Conservation (phyloP, 2,797 vertebrate genomes). For the Lithobates pipiens region DNA sequence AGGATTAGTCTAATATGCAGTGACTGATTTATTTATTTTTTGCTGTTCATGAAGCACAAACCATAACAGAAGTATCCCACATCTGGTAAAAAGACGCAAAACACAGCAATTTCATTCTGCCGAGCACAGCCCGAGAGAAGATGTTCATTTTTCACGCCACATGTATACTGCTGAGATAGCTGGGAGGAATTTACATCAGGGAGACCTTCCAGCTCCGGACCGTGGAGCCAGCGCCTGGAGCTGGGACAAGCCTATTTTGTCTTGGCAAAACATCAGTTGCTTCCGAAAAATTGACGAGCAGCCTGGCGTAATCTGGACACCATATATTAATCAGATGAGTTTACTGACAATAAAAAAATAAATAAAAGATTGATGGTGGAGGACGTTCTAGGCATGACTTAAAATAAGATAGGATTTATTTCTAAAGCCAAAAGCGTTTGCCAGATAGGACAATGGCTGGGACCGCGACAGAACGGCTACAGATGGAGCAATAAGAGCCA, state of each 20-base stretch:
- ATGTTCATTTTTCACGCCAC: background rate
- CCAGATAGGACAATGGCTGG: no score
- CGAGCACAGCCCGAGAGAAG: background rate
- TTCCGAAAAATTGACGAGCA: background rate
- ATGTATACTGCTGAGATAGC: background rate
- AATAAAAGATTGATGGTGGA: background rate
- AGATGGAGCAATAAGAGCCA: no score
- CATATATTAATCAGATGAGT: background rate
- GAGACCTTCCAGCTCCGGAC: background rate
- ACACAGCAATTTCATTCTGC: background rate
- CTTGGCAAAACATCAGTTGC: constrained; percentile 10
- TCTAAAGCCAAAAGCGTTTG: no score
- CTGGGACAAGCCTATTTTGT: background rate
- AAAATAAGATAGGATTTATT: background rate
- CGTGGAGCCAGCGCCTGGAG: background rate
- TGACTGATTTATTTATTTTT: background rate
- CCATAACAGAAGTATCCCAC: background rate
- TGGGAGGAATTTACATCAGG: background rate
- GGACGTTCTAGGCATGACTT: no score
- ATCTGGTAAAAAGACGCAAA: background rate
- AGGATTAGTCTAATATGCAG: background rate
- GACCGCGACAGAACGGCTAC: no score
- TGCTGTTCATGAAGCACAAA: no score
- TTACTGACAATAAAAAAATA: background rate
- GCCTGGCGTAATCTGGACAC: background rate